Evolutionary conservation across 2,797 vertebrate species (phyloP).

Genomic region (Poeciliopsis turneri): DNA sequence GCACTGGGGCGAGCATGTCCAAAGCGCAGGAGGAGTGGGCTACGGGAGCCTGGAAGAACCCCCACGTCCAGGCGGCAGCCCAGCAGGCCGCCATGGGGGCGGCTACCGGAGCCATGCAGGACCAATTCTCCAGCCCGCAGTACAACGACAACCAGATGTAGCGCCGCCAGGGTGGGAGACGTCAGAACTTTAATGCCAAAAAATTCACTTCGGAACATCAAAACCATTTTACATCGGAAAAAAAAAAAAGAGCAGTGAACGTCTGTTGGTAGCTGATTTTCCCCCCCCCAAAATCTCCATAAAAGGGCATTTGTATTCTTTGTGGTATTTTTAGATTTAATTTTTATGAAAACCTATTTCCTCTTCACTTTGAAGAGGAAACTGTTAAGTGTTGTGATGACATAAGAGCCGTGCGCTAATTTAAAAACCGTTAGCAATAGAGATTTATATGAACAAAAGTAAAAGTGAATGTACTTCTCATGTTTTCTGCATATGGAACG

Average conservation of each 20-base stretch:
- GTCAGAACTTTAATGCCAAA: constrained; percentile 47
- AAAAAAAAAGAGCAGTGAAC: background rate
- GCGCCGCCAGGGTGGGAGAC: constrained; percentile 6
- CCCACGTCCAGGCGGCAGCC: constrained; percentile 91
- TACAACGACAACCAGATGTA: constrained; percentile 74
- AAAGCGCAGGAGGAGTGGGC: constrained; percentile 98
- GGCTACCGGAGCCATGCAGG: constrained; percentile 85
- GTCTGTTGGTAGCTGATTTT: background rate
- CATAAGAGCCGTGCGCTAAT: constrained; percentile 23
- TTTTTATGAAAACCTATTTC: constrained; percentile 12
- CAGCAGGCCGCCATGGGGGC: constrained; percentile 91
- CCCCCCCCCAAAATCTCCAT: background rate
- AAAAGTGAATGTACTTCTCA: background rate
- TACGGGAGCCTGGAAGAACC: constrained; percentile 96
- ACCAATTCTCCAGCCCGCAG: constrained; percentile 82
- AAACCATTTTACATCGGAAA: constrained; percentile 3
- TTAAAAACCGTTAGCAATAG: constrained; percentile 14
- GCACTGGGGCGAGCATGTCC: constrained; percentile 92
- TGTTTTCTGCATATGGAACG: background rate
- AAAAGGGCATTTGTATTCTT: constrained; percentile 17
- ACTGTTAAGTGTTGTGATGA: constrained; percentile 26
- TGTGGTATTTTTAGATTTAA: constrained; percentile 26
- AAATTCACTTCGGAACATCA: constrained; percentile 22
- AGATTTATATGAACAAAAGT: constrained; percentile 20
- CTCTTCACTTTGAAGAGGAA: constrained; percentile 28